Evolutionary conservation across 2,113 vertebrate genomes (phyloP).

Genomic region (Bufo gargarizans): DNA sequence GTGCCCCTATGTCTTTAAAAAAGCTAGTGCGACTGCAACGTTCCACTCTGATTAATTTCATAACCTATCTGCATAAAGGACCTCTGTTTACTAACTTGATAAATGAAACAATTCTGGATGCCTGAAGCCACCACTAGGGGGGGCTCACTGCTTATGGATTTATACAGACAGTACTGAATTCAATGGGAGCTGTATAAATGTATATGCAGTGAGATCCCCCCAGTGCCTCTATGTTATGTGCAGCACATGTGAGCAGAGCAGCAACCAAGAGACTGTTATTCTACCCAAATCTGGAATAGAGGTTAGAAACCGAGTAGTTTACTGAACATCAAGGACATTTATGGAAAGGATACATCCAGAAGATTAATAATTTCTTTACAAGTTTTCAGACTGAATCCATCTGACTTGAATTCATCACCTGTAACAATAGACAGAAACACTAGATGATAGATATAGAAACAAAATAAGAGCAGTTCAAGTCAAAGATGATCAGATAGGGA

Average conservation of each 20-base stretch:
- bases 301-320: too few relatives aligned
- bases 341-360: slow-evolving; percentile 89
- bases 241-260: too few relatives aligned
- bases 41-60: background rate
- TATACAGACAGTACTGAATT: background rate
- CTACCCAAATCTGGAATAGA: background rate
- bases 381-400: slow-evolving; percentile 85
- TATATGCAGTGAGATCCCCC: background rate
- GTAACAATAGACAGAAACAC: slow-evolving; percentile 40
- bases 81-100: background rate
- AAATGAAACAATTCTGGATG: background rate
- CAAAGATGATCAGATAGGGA: too few relatives aligned
- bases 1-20: background rate
- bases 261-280: too few relatives aligned
- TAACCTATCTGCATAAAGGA: too few relatives aligned
- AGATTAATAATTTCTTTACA: slow-evolving; percentile 86
- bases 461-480: too few relatives aligned
- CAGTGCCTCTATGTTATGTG: background rate
- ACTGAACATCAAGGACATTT: background rate
- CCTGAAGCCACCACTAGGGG: background rate
- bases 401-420: slow-evolving; percentile 85
- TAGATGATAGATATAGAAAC: background rate
- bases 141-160: too few relatives aligned
- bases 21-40: background rate
- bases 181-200: background rate